Percentiles rank a stretch among this genome's conserved stretches.
phyloP scores from a whole-genome alignment of 2,797 vertebrate species.

The Yasuhikotakia modesta region DNA sequence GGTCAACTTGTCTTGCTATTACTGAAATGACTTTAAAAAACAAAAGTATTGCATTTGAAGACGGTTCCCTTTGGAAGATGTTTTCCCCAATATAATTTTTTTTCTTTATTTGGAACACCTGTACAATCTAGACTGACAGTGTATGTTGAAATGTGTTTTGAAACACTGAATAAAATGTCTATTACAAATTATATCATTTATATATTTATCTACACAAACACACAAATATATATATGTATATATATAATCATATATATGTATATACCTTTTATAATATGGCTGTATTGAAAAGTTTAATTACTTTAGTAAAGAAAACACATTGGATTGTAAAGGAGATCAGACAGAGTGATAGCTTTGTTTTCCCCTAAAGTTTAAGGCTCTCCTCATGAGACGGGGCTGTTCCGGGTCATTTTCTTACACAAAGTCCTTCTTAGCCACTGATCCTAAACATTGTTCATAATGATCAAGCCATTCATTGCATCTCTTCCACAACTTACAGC shows the following conservation, averaged over 20 bases:
- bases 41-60: constrained; percentile 77
- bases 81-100: constrained; percentile 8
- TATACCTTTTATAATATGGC: constrained; percentile 82
- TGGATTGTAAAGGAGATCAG: constrained; percentile 77
- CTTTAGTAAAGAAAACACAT: constrained; percentile 80
- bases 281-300: constrained; percentile 82
- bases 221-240: constrained; percentile 82
- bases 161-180: constrained; percentile 80
- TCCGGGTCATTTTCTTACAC: constrained; percentile 58
- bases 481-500: constrained; percentile 50
- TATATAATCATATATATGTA: constrained; percentile 78
- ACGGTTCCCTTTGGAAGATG: constrained; percentile 77
- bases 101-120: constrained; percentile 69
- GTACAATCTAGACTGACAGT: constrained; percentile 72
- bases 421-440: constrained; percentile 41
- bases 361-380: constrained; percentile 76
- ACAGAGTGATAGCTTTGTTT: constrained; percentile 72
- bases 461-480: not conserved
- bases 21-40: constrained; percentile 68
- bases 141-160: constrained; percentile 73
- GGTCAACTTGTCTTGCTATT: constrained; percentile 73
- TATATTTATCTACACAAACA: constrained; percentile 87
- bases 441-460: constrained; percentile 2
- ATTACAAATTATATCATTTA: constrained; percentile 87
- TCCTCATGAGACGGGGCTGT: constrained; percentile 67